Conservation (phyloP, 2,888 invertebrate genomes). For the Orgyia antiqua region DNA sequence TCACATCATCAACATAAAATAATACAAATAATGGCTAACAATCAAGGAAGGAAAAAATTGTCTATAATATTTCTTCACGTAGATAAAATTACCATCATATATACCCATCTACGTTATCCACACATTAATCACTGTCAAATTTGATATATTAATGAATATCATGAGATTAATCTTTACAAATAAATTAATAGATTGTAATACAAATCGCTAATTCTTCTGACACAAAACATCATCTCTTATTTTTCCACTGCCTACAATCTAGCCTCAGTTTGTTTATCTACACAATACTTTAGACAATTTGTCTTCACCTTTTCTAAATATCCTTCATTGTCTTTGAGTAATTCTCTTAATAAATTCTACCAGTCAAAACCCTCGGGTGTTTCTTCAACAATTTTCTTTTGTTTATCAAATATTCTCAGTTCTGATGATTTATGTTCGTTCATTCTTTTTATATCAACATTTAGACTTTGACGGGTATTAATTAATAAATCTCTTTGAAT, state of each 20-base stretch:
- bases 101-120: not conserved
- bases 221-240: conserved; percentile 24
- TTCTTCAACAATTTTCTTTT: conserved; percentile 48
- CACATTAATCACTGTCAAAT: not conserved
- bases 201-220: conserved; percentile 15
- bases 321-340: conserved; percentile 70
- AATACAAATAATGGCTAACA: no score
- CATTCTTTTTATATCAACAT: conserved; percentile 34
- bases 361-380: conserved; percentile 56
- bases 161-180: not conserved
- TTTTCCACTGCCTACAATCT: conserved; percentile 41
- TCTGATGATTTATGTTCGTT: conserved; percentile 45
- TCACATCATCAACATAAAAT: no score
- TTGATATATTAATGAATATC: not conserved
- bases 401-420: conserved; percentile 51
- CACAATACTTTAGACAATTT: conserved; percentile 60
- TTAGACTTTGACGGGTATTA: conserved; percentile 35
- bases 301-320: conserved; percentile 65
- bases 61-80: not conserved
- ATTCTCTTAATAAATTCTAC: conserved; percentile 68
- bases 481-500: conserved; percentile 35
- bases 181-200: not conserved
- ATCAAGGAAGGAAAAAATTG: no score
- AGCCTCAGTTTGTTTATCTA: conserved; percentile 53
- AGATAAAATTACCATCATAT: not conserved